A percentile compares a stretch with the other conserved stretches of the same genome.
phyloP scores from a whole-genome alignment of 64 coral and sea anemone genomes.

The Montipora sp. region DNA sequence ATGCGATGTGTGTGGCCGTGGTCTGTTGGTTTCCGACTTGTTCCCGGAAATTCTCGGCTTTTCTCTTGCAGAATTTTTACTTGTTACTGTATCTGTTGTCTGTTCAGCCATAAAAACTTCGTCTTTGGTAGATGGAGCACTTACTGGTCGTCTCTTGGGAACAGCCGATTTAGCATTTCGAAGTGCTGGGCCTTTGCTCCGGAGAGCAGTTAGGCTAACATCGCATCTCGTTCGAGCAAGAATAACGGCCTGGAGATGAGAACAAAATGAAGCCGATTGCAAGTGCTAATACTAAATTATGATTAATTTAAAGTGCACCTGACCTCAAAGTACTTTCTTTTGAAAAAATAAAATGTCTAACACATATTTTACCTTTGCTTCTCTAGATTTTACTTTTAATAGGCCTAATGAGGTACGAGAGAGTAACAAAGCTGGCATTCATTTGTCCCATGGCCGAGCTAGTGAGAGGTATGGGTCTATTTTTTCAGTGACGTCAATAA shows the following conservation, averaged over 20 bases:
- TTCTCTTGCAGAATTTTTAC: not conserved
- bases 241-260: constrained; percentile 35
- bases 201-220: constrained; percentile 59
- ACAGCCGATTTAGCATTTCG: not conserved
- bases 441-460: too few relatives aligned
- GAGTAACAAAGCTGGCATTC: too few relatives aligned
- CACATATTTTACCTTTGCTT: too few relatives aligned
- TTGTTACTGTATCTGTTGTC: not conserved
- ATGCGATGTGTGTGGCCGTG: constrained; percentile 63
- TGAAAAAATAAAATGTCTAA: too few relatives aligned
- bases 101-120: constrained; percentile 28
- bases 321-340: too few relatives aligned
- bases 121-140: constrained; percentile 40
- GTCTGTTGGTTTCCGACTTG: constrained; percentile 1
- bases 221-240: constrained; percentile 58
- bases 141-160: constrained; percentile 18
- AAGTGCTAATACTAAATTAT: too few relatives aligned
- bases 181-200: not conserved
- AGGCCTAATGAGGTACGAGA: too few relatives aligned
- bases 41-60: not conserved
- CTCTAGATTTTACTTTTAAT: too few relatives aligned
- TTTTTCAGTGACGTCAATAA: too few relatives aligned
- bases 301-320: too few relatives aligned
- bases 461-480: too few relatives aligned
- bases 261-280: too few relatives aligned